Evolutionary conservation across 2,113 vertebrate species (phyloP), one percentile per base, ranked within the genome.

Genomic region (Geothlypis trichas): DNA sequence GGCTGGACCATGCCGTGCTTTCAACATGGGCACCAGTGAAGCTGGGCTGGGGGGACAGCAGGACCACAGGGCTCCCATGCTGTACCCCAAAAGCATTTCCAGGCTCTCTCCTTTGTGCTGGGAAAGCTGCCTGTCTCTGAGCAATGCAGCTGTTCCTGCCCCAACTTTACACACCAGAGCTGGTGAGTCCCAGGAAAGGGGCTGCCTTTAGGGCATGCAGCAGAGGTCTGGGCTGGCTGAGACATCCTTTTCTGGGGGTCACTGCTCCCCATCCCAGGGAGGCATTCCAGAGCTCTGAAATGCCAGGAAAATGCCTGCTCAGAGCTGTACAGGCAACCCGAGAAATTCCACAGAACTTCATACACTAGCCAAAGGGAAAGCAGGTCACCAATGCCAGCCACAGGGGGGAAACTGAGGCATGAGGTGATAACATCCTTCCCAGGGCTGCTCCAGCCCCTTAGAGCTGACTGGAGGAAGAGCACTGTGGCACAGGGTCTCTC

Each of bases 11-110:
- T 39, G 52, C 80, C 0, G 13, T 30, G 52, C 33, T 68, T 83
- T 91, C 5, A 2, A 35, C 44, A 65, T 0, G 0, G 7, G 41
- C 19, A 49, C 27, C 1, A 1, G 10, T n/a, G n/a, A 42, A 81
- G 19, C 27, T 58, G 59, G 37, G 35, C 49, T 66, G 37, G 24
- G 12, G 33, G 30, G 72, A 84, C 15, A 68, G 68, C 17, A 13
- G 18, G 44, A 41, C 16, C 3, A 1, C 0, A 1, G 31, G 22
- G 23, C 28, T 72, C 49, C 55, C 27, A n/a, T 30, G 28, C 49
- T 4, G 1, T 26, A 44, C 62, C 19, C 55, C 58, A 26, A 10
- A 2, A 10, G 21, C 57, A 33, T 27, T 41, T 14, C 55, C 68
- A 82, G 28, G 15, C 35, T 54, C 16, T 41, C 22, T 80, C 15